These are phyloP conservation scores for Paragorgia papillata DNA, from an alignment of 92 coral and sea anemone species.

Conservation along the genomic window DNA sequence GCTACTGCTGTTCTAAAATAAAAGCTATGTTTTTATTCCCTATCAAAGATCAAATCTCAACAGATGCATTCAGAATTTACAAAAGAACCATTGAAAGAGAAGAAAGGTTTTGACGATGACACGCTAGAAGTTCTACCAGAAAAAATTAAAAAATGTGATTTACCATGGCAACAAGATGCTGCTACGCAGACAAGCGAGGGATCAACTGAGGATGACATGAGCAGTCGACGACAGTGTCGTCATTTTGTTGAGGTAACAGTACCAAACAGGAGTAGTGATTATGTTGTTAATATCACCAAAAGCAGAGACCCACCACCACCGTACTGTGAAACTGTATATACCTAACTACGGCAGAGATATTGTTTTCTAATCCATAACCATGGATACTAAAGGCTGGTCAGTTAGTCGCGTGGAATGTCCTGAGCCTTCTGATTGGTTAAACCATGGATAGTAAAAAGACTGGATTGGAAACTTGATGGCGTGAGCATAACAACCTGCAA, in stretches of 20 bases:
- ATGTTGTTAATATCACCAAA: constrained; percentile 40
- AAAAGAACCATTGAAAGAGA: not conserved
- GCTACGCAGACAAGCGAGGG: constrained; percentile 30
- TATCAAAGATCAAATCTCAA: not conserved
- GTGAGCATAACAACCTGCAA: too few relatives aligned
- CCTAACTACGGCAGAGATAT: too few relatives aligned
- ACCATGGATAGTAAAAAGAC: too few relatives aligned
- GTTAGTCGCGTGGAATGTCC: too few relatives aligned
- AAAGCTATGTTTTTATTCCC: too few relatives aligned
- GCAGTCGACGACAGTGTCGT: constrained; percentile 37
- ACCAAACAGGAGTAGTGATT: constrained; percentile 18
- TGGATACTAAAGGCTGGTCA: too few relatives aligned
- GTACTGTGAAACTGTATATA: constrained; percentile 38
- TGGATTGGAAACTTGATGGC: too few relatives aligned
- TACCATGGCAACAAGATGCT: constrained; percentile 30
- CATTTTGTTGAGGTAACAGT: constrained; percentile 38
- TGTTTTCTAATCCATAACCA: too few relatives aligned
- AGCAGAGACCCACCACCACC: constrained; percentile 42
- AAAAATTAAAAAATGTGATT: not conserved
- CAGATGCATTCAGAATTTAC: not conserved
- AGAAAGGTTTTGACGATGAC: constrained; percentile 5
- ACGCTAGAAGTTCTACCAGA: not conserved
- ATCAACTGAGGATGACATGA: not conserved
- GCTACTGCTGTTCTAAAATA: too few relatives aligned
- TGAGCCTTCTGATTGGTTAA: too few relatives aligned